These are phyloP conservation scores for Zapornia atra DNA, from an alignment of 2,113 vertebrate genomes.

Conservation along the genomic window DNA sequence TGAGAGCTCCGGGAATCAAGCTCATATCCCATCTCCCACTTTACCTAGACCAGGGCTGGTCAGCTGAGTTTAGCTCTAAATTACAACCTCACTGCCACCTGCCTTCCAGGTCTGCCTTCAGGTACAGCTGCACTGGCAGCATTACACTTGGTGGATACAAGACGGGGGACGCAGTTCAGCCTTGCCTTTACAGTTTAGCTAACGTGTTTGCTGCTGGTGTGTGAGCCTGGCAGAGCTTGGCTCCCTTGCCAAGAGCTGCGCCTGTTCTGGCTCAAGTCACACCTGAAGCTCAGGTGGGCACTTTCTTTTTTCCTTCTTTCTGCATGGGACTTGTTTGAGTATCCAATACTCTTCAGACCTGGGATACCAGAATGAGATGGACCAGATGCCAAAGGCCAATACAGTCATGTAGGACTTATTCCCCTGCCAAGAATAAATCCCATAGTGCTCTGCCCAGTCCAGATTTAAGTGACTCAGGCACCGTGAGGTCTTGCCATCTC, in stretches of 20 bases:
- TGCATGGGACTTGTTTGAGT: accelerated
- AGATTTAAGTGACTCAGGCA: not conserved
- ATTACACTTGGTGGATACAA: not conserved
- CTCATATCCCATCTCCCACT: accelerated
- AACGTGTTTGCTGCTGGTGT: not conserved
- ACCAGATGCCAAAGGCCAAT: not conserved
- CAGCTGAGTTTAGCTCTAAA: not conserved
- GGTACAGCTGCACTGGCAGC: not conserved
- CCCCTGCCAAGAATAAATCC: not conserved
- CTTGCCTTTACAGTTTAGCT: not conserved
- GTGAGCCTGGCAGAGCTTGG: not conserved
- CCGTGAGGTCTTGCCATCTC: not conserved
- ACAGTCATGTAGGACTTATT: not conserved
- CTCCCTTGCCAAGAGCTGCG: accelerated
- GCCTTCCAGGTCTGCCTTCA: not conserved
- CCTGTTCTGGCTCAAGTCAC: not conserved
- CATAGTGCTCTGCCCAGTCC: not conserved
- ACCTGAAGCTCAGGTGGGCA: not conserved
- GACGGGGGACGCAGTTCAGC: not conserved
- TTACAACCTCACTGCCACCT: not conserved
- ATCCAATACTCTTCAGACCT: not conserved
- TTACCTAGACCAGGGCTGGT: not conserved
- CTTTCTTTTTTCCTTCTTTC: not conserved
- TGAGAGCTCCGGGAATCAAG: not conserved
- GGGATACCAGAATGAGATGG: not conserved